Evolutionary conservation across 1,140 invertebrate species (phyloP), one percentile per base, ranked within the genome.

Genomic region (Penaeus japonicus): DNA sequence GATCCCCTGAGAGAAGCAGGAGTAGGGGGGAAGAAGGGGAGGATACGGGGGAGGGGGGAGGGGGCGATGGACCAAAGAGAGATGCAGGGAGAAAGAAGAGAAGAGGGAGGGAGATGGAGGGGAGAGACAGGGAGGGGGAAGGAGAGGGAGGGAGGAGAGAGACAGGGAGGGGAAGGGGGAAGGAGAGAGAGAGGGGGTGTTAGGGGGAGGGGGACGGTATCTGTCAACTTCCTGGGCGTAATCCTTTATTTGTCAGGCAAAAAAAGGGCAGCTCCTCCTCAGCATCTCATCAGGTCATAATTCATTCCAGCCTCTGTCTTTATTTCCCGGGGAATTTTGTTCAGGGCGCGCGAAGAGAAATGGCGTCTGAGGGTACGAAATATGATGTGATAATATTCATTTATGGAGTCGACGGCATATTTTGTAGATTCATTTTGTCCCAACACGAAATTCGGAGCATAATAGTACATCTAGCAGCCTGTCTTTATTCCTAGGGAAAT

Each of bases 241-340:
- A 85, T 85, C 84, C 65, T 85, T 85, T 85, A 85, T 85, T 77
- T 75, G 84, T 70, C 84, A 85, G 84, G 73, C n/a, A 59, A 85
- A 85, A 85, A 85, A 85, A 85, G 55, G 54, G 53, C 70, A 77
- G n/a, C 53, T 81, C 78, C 24, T 24, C 47, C 78, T 81, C 78
- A 53, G 53, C 85, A 79, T 86, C 85, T 78, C 85, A 79, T 78
- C 85, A 59, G 57, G 20, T 39, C 75, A 79, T 80, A 79, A 78
- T 79, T 80, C 85, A 79, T 30, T 12, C 85, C 27, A n/a, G 27
- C 70, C 22, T 77, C 39, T 73, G 62, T 73, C 59, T 80, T 87
- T 80, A 81, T 80, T 87, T 80, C 57, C 53, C 53, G 27, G 70
- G 73, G 70, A 85, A 85, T 85, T 85, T 85, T 85, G 84, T 85